phyloP scores from a whole-genome alignment of 2,797 vertebrate genomes.

The Enoplosus armatus region DNA sequence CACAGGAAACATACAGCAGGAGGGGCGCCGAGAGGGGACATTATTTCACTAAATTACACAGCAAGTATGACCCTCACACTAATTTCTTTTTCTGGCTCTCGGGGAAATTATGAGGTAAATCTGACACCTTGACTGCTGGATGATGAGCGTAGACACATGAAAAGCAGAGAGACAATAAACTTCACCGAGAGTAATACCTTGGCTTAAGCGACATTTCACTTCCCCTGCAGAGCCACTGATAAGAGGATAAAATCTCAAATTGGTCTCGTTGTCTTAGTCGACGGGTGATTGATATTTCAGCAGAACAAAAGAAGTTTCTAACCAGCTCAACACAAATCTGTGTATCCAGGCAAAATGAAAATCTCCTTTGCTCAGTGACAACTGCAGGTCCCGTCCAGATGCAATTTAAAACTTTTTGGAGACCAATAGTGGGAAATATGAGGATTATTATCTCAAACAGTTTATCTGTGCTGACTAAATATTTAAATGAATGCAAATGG shows the following conservation, averaged over 20 bases:
- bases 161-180: constrained; percentile 53
- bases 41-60: constrained; percentile 67
- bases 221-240: constrained; percentile 55
- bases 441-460: constrained; percentile 48
- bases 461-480: constrained; percentile 67
- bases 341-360: constrained; percentile 23
- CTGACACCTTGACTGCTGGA: constrained; percentile 55
- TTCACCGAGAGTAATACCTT: constrained; percentile 35
- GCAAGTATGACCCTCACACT: constrained; percentile 41
- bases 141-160: constrained; percentile 40
- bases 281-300: constrained; percentile 53
- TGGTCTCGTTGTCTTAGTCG: constrained; percentile 39
- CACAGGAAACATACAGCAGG: constrained; percentile 49
- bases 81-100: constrained; percentile 30
- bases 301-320: constrained; percentile 30
- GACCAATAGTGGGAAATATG: constrained; percentile 17
- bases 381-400: constrained; percentile 5
- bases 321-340: background rate
- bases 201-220: constrained; percentile 45
- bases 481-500: constrained; percentile 83
- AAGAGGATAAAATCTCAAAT: constrained; percentile 59
- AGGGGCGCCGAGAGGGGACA: constrained; percentile 16
- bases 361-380: background rate
- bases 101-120: constrained; percentile 54
- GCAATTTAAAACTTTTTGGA: constrained; percentile 33